These are phyloP conservation scores for Actinernus sp. DNA, from an alignment of 92 coral and sea anemone species.

Conservation along the genomic window DNA sequence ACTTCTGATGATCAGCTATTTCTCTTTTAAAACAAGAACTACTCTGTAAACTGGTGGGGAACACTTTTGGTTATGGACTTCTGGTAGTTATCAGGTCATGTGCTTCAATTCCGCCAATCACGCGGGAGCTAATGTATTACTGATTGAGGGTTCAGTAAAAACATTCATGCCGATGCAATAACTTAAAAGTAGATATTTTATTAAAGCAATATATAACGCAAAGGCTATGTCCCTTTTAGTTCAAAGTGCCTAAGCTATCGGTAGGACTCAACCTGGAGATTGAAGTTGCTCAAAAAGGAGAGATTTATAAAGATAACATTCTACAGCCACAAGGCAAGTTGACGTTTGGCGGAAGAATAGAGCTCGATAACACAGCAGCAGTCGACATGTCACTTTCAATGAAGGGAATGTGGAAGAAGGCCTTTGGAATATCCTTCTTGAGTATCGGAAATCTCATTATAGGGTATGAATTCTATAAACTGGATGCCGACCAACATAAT, in stretches of 20 bases:
- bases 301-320: slow-evolving; percentile 52
- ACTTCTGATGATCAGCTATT: too few relatives aligned
- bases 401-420: slow-evolving; percentile 81
- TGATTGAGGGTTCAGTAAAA: too few relatives aligned
- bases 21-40: too few relatives aligned
- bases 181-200: too few relatives aligned
- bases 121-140: too few relatives aligned
- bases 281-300: slow-evolving; percentile 62
- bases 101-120: too few relatives aligned
- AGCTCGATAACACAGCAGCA: slow-evolving; percentile 58
- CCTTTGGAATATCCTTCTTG: slow-evolving; percentile 66
- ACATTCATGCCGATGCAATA: too few relatives aligned
- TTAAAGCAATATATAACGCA: too few relatives aligned
- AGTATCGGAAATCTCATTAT: slow-evolving; percentile 53
- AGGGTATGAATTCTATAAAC: slow-evolving; percentile 34
- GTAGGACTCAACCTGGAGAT: slow-evolving; percentile 36
- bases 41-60: too few relatives aligned
- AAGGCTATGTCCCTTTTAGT: slow-evolving; percentile 14
- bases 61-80: too few relatives aligned
- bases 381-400: slow-evolving; percentile 50
- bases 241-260: slow-evolving; percentile 4
- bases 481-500: too few relatives aligned
- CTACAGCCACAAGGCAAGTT: slow-evolving; percentile 33
- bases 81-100: too few relatives aligned
- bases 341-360: slow-evolving; percentile 41